These are phyloP conservation scores for Labroides dimidiatus DNA, from an alignment of 2,797 vertebrate species.

Conservation along the genomic window DNA sequence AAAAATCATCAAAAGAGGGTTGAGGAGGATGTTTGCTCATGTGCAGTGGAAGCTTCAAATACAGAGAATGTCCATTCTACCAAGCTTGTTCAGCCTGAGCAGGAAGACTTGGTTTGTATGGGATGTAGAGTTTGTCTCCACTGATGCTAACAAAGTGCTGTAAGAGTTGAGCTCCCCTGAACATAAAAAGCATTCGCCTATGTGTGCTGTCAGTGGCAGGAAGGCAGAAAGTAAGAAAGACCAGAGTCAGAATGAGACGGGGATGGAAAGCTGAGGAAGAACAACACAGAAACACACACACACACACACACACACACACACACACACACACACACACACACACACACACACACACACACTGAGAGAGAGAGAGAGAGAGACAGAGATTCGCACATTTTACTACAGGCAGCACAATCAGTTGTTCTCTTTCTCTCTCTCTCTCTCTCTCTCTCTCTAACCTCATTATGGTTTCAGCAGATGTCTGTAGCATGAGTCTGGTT, in stretches of 20 bases:
- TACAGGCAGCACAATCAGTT: slow-evolving; percentile 12
- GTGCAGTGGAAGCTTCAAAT: slow-evolving; percentile 34
- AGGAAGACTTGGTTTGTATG: slow-evolving; percentile 35
- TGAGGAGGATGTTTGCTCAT: slow-evolving; percentile 42
- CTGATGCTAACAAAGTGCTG: slow-evolving; percentile 36
- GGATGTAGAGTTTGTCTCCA: slow-evolving; percentile 29
- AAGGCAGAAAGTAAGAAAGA: slow-evolving; percentile 67
- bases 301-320: neutral
- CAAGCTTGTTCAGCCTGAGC: slow-evolving; percentile 54
- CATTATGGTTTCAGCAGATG: too few species aligned
- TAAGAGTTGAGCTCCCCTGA: slow-evolving; percentile 84
- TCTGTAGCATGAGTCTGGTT: too few species aligned
- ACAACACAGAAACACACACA: slow-evolving; percentile 12
- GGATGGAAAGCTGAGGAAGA: slow-evolving; percentile 48
- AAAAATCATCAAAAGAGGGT: slow-evolving; percentile 56
- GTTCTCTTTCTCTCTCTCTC: too few species aligned
- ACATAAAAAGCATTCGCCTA: slow-evolving; percentile 80
- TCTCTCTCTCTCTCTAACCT: too few species aligned
- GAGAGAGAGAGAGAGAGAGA: too few species aligned
- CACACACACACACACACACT: neutral
- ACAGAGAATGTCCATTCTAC: slow-evolving; percentile 47
- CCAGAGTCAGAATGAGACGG: slow-evolving; percentile 69
- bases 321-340: neutral
- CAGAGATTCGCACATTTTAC: too few species aligned
- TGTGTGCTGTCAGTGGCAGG: slow-evolving; percentile 75